These are phyloP conservation scores for Drosophila quinaria DNA, from an alignment of 2,888 invertebrate genomes.

Conservation along the genomic window DNA sequence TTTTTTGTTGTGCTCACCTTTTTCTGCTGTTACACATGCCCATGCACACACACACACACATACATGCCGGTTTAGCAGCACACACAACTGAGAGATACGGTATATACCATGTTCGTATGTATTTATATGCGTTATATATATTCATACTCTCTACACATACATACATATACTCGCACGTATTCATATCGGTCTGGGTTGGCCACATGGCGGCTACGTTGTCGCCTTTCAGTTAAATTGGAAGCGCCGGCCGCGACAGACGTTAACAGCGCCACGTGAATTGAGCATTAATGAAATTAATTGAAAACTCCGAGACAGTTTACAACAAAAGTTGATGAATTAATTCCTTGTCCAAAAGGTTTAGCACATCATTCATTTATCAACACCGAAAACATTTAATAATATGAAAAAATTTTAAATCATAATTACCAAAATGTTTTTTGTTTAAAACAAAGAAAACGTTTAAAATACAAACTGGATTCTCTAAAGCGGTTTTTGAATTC, in stretches of 20 bases:
- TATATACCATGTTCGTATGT: constrained; percentile 30
- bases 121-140: constrained; percentile 6
- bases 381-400: constrained; percentile 22
- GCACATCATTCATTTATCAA: constrained; percentile 47
- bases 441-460: constrained; percentile 60
- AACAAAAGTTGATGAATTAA: constrained; percentile 11
- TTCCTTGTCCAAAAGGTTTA: constrained; percentile 30
- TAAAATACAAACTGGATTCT: constrained; percentile 65
- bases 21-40: constrained; percentile 58
- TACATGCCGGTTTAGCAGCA: constrained; percentile 57
- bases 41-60: constrained; percentile 14
- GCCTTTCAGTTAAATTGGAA: constrained; percentile 64
- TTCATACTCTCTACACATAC: constrained; percentile 15
- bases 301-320: constrained; percentile 23
- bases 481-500: constrained; percentile 53
- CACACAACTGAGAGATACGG: constrained; percentile 22
- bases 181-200: constrained; percentile 44
- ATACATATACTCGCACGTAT: neutral
- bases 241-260: constrained; percentile 71
- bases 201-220: constrained; percentile 65
- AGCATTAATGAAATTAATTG: constrained; percentile 32
- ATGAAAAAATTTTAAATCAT: constrained; percentile 44
- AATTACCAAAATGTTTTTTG: constrained; percentile 41
- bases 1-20: constrained; percentile 77
- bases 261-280: constrained; percentile 51